phyloP scores from a whole-genome alignment of 2,888 invertebrate genomes.

The Hirtodrosophila cameraria region DNA sequence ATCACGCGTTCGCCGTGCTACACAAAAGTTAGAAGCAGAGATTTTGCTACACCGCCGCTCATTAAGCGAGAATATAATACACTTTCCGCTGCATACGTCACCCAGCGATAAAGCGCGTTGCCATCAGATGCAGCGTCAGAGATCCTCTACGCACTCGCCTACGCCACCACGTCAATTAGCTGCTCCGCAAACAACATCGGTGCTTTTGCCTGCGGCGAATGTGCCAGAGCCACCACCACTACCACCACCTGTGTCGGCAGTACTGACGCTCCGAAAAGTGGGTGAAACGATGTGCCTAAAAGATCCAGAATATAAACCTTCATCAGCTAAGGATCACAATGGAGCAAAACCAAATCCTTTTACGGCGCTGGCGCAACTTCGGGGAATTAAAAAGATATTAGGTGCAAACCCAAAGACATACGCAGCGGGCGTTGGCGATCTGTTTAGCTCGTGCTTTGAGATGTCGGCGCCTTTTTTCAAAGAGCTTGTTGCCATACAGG shows the following conservation, averaged over 20 bases:
- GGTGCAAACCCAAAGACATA: slow-evolving; percentile 86
- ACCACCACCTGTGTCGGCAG: slow-evolving; percentile 81
- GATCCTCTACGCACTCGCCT: slow-evolving; percentile 81
- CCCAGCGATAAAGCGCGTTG: slow-evolving; percentile 91
- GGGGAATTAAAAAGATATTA: slow-evolving; percentile 92
- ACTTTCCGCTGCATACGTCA: slow-evolving; percentile 86
- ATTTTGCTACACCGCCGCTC: slow-evolving; percentile 89
- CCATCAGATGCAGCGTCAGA: slow-evolving; percentile 86
- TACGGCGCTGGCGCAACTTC: slow-evolving; percentile 89
- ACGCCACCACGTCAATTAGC: slow-evolving; percentile 79
- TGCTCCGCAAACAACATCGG: slow-evolving; percentile 24
- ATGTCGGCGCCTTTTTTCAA: slow-evolving; percentile 88
- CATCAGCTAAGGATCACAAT: slow-evolving; percentile 83
- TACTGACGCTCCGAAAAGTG: slow-evolving; percentile 87
- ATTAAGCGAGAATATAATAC: slow-evolving; percentile 89
- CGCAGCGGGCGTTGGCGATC: slow-evolving; percentile 85
- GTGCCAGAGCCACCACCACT: slow-evolving; percentile 64
- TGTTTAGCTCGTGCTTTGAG: slow-evolving; percentile 91
- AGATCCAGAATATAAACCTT: slow-evolving; percentile 91
- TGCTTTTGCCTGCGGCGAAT: slow-evolving; percentile 33
- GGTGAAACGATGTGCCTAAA: slow-evolving; percentile 94
- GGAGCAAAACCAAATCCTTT: slow-evolving; percentile 88
- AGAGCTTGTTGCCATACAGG: slow-evolving; percentile 81
- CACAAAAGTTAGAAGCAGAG: slow-evolving; percentile 82
- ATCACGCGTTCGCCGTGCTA: slow-evolving; percentile 81